Evolutionary conservation across 2,113 vertebrate species (phyloP), one percentile per base, ranked within the genome.

Genomic region (Oceanodroma tethys): DNA sequence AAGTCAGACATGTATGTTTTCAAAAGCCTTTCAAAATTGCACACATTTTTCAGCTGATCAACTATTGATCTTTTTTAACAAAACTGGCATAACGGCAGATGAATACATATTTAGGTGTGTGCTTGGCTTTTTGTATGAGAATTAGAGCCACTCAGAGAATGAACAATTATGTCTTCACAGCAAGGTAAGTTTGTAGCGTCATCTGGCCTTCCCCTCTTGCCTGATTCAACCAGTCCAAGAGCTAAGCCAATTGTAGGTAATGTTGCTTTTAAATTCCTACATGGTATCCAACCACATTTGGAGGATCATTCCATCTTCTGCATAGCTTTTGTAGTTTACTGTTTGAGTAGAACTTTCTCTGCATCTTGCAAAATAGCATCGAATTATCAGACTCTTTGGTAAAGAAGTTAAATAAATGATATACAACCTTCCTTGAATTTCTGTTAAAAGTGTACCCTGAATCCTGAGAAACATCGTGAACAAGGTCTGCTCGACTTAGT

Each of bases 1-100:
- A 95, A 81, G 92, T 92, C 85, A 95, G 82, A 90, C 73, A 53
- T 95, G 83, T 60, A 65, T 92, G 80, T 92, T 95, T 96, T 86
- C 82, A 86, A 93, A 91, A 93, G 79, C 80, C 27, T 88, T 96
- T 96, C 75, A 89, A 86, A 96, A 95, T 74, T 52, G 17, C 74
- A 73, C 81, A 40, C n/a, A 34, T 93, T 91, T 79, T 95, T 86
- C 70, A 70, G 47, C 45, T 88, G 93, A 93, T 93, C 66, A 73
- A 22, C 73, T 92, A 53, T 12, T 81, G 71, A 71, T 65, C 23
- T 26, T 82, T 87, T 92, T 86, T 23, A 86, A 81, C 63, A 65
- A 86, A 95, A 95, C 93, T 88, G 91, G 48, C 63, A 43, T 94
- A 90, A 62, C 2, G 6, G 76, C 38, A 93, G 85, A 93, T 81